Conservation (phyloP, 1,140 invertebrate species). For the Archivesica marissinica region DNA sequence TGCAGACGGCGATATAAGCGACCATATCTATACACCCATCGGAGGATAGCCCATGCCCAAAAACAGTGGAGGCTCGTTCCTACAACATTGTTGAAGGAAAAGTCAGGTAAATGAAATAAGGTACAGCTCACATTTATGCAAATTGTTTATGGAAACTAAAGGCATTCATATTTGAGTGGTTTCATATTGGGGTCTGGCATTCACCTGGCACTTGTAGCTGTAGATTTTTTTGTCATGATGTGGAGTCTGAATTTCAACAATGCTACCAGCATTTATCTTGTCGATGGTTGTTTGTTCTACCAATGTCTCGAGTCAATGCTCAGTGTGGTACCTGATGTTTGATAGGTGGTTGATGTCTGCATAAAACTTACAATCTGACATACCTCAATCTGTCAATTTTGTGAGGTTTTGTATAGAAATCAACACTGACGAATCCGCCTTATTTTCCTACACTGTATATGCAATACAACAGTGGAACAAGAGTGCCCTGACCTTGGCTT, state of each 20-base stretch:
- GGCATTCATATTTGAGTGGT: not conserved
- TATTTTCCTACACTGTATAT: too few species aligned
- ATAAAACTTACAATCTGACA: too few species aligned
- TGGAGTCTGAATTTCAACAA: not conserved
- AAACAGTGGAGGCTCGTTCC: constrained; percentile 7
- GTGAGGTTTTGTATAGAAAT: too few species aligned
- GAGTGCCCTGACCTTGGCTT: too few species aligned
- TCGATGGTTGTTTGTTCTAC: not conserved
- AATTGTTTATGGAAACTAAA: not conserved
- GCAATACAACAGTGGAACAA: too few species aligned
- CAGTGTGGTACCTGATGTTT: too few species aligned
- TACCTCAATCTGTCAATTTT: too few species aligned
- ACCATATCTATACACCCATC: constrained; percentile 34
- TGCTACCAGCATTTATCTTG: not conserved
- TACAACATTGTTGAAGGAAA: not conserved
- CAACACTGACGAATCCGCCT: too few species aligned
- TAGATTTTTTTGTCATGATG: not conserved
- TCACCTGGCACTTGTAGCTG: not conserved
- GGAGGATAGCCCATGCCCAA: constrained; percentile 6
- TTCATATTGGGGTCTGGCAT: not conserved
- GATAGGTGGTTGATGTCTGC: too few species aligned
- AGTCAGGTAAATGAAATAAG: not conserved
- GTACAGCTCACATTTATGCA: not conserved
- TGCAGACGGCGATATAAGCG: constrained; percentile 28
- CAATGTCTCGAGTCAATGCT: not conserved